phyloP scores from a whole-genome alignment of 1,140 invertebrate genomes.

The Ephestia elutella region DNA sequence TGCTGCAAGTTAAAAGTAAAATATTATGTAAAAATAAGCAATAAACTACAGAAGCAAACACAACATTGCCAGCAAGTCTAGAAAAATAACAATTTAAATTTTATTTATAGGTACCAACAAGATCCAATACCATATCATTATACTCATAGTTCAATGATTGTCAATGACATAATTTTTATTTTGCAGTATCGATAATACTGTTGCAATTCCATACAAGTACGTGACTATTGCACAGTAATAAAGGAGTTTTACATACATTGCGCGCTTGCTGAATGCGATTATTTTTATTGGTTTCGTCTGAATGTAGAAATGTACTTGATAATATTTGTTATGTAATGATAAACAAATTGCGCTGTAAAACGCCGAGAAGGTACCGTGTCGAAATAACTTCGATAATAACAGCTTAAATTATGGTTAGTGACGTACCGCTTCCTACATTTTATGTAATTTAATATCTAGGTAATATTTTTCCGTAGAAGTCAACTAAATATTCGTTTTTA shows the following conservation, averaged over 20 bases:
- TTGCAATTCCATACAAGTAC: neutral
- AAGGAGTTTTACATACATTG: neutral
- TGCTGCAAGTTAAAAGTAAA: too few relatives aligned
- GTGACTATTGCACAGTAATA: neutral
- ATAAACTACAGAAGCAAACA: too few relatives aligned
- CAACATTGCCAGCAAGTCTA: too few relatives aligned
- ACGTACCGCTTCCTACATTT: neutral
- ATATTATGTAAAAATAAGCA: too few relatives aligned
- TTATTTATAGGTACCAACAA: too few relatives aligned
- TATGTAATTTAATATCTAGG: neutral
- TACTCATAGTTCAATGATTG: neutral
- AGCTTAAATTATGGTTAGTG: neutral
- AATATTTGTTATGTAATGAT: neutral
- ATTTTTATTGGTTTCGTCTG: neutral
- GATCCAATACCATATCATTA: neutral
- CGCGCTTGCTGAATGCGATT: neutral
- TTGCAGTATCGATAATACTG: neutral
- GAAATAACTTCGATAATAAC: neutral
- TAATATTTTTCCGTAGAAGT: neutral
- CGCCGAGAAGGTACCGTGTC: neutral
- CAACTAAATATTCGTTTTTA: too few relatives aligned
- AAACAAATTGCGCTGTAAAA: constrained; percentile 1
- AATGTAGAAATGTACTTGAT: neutral
- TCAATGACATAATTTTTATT: constrained; percentile 1
- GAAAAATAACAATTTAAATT: too few relatives aligned